Conservation (phyloP, 2,888 invertebrate species). For the Crepidodera aurea region DNA sequence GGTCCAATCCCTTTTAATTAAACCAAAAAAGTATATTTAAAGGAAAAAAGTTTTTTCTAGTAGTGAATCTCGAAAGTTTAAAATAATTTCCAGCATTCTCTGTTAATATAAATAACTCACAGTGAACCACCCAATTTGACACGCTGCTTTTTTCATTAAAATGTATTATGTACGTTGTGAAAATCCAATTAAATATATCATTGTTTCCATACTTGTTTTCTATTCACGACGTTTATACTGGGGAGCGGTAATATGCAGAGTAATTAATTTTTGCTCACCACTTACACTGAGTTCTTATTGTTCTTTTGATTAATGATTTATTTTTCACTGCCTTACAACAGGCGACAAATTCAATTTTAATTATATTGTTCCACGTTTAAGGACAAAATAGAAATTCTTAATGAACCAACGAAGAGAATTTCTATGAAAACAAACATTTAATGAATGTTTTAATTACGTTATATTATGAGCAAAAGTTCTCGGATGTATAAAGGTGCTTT, state of each 20-base stretch:
- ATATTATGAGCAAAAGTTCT: no score
- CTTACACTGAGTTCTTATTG: conserved; percentile 5
- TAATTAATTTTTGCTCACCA: conserved; percentile 21
- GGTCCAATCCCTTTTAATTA: no score
- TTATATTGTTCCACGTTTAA: neutral
- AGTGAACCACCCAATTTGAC: no score
- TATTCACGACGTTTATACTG: neutral
- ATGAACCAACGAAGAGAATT: neutral
- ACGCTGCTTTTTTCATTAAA: no score
- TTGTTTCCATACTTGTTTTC: conserved; percentile 4
- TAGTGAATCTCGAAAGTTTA: no score
- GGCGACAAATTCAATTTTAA: conserved; percentile 19
- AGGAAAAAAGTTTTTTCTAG: no score
- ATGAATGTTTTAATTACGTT: neutral
- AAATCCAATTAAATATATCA: neutral
- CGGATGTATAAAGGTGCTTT: no score
- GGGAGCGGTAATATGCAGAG: conserved; percentile 10
- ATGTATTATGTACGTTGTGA: no score
- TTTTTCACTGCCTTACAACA: conserved; percentile 7
- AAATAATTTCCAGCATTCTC: no score
- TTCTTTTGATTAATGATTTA: conserved; percentile 23
- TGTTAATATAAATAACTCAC: no score
- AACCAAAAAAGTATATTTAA: no score
- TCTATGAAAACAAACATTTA: neutral
- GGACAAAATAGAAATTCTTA: neutral